Conservation (phyloP, 1,140 invertebrate species). For the Zaprionus nigranus region DNA sequence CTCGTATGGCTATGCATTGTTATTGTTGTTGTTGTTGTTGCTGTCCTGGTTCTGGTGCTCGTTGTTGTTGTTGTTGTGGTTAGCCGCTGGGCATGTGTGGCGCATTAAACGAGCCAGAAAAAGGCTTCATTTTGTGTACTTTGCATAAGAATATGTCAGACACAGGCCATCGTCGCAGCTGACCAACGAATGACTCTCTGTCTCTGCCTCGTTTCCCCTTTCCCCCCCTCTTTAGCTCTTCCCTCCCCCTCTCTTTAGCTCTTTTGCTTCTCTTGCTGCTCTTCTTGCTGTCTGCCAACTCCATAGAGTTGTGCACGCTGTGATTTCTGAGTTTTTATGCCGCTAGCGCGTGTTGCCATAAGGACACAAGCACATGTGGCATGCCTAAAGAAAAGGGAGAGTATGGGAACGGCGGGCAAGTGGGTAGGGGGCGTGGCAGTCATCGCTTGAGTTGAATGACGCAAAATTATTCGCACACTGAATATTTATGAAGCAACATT, state of each 20-base stretch:
- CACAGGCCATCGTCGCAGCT: slow-evolving; percentile 3
- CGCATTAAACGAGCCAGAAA: slow-evolving; percentile 70
- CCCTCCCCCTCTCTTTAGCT: background rate
- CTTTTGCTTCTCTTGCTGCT: background rate
- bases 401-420: background rate
- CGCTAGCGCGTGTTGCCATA: slow-evolving; percentile 59
- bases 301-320: slow-evolving; percentile 55
- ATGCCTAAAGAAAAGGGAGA: background rate
- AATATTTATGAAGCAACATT: slow-evolving; percentile 79
- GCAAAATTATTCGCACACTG: slow-evolving; percentile 53
- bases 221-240: background rate
- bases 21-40: slow-evolving; percentile 9
- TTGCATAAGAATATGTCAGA: slow-evolving; percentile 74
- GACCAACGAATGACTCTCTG: background rate
- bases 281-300: background rate
- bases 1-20: slow-evolving; percentile 2
- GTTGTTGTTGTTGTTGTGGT: background rate
- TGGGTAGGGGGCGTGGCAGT: background rate
- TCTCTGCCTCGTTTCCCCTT: background rate
- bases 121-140: slow-evolving; percentile 65
- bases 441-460: slow-evolving; percentile 26
- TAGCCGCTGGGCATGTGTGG: slow-evolving; percentile 32
- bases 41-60: background rate
- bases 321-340: slow-evolving; percentile 72
- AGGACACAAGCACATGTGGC: slow-evolving; percentile 49